phyloP scores from a whole-genome alignment of 2,888 invertebrate genomes.

The Dicyrtoma fusca region DNA sequence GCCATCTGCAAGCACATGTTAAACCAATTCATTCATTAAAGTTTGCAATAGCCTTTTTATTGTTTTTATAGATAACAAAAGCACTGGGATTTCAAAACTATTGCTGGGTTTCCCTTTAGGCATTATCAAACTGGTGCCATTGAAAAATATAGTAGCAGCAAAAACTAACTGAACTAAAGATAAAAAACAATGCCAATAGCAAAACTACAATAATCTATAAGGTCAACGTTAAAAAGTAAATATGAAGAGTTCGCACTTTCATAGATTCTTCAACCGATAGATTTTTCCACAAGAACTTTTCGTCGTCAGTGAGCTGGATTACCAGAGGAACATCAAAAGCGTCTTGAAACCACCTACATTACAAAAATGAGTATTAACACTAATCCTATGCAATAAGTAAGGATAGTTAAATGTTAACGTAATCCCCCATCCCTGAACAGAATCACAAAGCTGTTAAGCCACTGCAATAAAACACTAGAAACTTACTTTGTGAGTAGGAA shows the following conservation, averaged over 20 bases:
- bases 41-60: too few relatives aligned
- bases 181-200: too few relatives aligned
- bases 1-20: constrained; percentile 65
- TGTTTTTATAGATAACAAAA: too few relatives aligned
- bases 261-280: constrained; percentile 85
- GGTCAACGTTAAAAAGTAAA: background rate
- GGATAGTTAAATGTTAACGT: too few relatives aligned
- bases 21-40: background rate
- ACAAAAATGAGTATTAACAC: background rate
- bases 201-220: background rate
- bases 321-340: constrained; percentile 65
- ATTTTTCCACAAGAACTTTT: constrained; percentile 97
- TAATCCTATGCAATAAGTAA: background rate
- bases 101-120: background rate
- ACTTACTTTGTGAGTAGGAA: constrained; percentile 91
- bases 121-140: background rate
- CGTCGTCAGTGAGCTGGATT: constrained; percentile 97
- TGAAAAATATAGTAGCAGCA: background rate
- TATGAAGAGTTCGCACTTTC: constrained; percentile 58
- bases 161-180: background rate
- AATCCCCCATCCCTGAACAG: too few relatives aligned
- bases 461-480: background rate
- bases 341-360: constrained; percentile 63
- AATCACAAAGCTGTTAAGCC: background rate
- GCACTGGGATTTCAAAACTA: too few relatives aligned